Percentiles rank a stretch among this genome's conserved stretches.
These are phyloP conservation scores for Petrocephalus schoutedeni DNA, from an alignment of 2,797 vertebrate species.

Conservation along the genomic window DNA sequence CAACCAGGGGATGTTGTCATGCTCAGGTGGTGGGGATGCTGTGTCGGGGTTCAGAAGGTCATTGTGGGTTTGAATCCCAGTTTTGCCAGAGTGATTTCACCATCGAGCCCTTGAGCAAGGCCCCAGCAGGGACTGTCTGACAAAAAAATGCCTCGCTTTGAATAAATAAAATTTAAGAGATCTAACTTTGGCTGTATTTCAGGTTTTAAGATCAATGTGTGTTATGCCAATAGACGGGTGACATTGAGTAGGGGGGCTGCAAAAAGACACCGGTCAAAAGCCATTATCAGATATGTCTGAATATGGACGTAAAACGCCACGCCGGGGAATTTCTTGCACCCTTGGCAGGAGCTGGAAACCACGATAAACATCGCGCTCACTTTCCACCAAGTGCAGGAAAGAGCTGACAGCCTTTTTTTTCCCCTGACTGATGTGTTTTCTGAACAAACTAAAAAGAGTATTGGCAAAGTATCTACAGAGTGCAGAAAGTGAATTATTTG, in stretches of 20 bases:
- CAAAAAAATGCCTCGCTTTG: neutral
- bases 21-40: too few relatives aligned
- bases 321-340: neutral
- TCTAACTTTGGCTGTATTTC: neutral
- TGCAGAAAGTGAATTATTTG: neutral
- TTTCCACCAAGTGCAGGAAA: neutral
- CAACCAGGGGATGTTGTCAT: too few relatives aligned
- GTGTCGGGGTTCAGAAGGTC: too few relatives aligned
- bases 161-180: neutral
- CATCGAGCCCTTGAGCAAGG: neutral
- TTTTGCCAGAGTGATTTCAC: neutral
- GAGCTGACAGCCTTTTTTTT: neutral
- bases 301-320: neutral
- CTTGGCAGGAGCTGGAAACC: neutral
- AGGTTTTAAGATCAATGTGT: neutral
- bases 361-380: neutral
- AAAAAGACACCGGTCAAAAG: neutral
- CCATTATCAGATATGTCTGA: neutral
- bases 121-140: neutral
- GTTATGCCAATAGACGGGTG: neutral
- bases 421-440: neutral
- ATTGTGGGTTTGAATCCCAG: neutral
- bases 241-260: neutral
- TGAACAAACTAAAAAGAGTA: slow-evolving; percentile 7
- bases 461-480: neutral